These are phyloP conservation scores for Pomatorhinus ruficollis DNA, from an alignment of 2,113 vertebrate species.

Conservation along the genomic window DNA sequence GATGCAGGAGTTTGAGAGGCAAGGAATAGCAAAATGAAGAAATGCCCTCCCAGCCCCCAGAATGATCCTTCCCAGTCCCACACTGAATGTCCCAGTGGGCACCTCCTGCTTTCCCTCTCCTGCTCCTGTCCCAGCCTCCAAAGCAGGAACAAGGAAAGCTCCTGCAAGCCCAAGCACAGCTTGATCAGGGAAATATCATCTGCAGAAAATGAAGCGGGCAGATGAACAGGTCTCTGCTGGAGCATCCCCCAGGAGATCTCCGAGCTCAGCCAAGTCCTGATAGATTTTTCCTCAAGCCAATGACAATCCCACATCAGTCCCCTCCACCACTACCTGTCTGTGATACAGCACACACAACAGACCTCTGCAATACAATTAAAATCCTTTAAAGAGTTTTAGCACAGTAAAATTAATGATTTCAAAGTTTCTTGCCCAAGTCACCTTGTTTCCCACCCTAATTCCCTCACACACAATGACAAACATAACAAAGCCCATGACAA, in stretches of 20 bases:
- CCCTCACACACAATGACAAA: background rate
- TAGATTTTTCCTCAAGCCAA: background rate
- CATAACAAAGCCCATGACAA: background rate
- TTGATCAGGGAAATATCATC: accelerated
- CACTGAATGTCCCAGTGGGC: accelerated
- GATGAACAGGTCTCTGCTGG: background rate
- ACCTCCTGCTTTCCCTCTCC: background rate
- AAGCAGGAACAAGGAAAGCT: background rate
- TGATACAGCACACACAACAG: background rate
- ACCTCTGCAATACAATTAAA: background rate
- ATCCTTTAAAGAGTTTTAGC: background rate
- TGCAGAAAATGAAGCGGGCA: background rate
- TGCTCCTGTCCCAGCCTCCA: background rate
- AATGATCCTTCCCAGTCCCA: no score
- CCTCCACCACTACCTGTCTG: background rate
- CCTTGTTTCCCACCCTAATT: background rate
- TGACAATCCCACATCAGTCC: background rate
- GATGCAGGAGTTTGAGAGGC: background rate
- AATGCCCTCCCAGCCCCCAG: background rate
- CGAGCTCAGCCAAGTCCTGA: background rate
- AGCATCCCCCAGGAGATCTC: background rate
- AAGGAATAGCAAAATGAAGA: background rate
- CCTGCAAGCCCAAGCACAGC: background rate
- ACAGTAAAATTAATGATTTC: background rate
- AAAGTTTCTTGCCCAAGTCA: background rate